Base-by-base conservation (phyloP, 2,113 vertebrate species). In the Coregonus clupeaformis region DNA sequence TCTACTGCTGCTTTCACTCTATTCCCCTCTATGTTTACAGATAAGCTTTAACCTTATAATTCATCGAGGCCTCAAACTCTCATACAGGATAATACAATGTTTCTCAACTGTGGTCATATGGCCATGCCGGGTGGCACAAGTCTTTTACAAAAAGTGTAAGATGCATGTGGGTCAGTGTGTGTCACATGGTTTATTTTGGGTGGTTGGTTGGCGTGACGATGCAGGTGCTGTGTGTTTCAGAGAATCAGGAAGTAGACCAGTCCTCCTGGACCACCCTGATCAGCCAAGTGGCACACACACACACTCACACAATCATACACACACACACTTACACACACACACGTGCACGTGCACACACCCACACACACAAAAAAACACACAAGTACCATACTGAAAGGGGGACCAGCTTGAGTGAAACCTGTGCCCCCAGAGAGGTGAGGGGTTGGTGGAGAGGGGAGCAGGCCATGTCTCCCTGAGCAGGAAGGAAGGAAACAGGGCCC, bases 401-500 rank as follows among this genome's bases (percentile, higher is more conserved):
- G 36, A 36, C 36, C 7, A 36, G 36, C 36, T 66, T 29, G 27
- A 66, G 66, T 55, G 45, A 85, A 89, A 86, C 76, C 60, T 73
- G 68, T 71, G 87, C 83, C 84, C 84, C 78, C 71, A 47, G 84
- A 82, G n/a, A 85, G 63, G 59, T 55, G 73, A 84, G 45, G 84
- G 70, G 75, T 84, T 88, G 73, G 84, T 87, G 83, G 84, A 77
- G 75, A 78, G 69, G 71, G 71, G 77, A 88, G 57, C 36, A 36
- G 36, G 68, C 77, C 85, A 82, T 77, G 78, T 81, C 79, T 67
- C 77, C 64, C 80, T 84, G 75, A 87, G 88, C 85, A 89, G 88
- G 88, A 91, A 91, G 90, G 89, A 91, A 90, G 90, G 91, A 92
- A 92, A 68, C 79, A 83, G 80, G 90, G 84, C 84, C 87, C 78